A percentile compares a stretch with the other conserved stretches of the same genome.
These are phyloP conservation scores for Drosophila saltans DNA, from an alignment of 1,140 invertebrate genomes.

Conservation along the genomic window DNA sequence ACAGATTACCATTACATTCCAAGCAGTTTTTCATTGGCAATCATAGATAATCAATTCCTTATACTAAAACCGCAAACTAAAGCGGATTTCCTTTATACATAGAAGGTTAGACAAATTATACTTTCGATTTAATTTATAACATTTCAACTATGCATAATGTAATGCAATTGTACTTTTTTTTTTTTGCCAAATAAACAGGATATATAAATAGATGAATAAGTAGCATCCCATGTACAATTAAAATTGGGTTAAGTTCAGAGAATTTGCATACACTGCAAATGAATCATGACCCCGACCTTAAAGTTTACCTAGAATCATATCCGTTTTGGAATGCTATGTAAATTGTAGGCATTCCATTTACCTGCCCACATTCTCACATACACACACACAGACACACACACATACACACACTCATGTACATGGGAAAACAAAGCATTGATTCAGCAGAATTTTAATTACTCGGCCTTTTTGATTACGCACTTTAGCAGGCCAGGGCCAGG, in stretches of 20 bases:
- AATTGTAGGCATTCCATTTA: not conserved
- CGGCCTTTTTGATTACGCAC: conserved; percentile 59
- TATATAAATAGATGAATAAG: not conserved
- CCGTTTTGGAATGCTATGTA: not conserved
- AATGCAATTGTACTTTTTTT: no score
- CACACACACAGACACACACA: not conserved
- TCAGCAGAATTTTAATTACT: conserved; percentile 64
- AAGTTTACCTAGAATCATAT: conserved; percentile 10
- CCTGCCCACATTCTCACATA: not conserved
- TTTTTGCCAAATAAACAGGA: not conserved
- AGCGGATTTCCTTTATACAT: no score
- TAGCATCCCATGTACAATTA: not conserved
- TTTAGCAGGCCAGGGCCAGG: not conserved
- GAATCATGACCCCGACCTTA: conserved; percentile 11
- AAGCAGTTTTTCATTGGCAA: no score
- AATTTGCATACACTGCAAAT: conserved; percentile 1
- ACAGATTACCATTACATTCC: no score
- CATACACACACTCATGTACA: not conserved
- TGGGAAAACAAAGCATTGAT: conserved; percentile 40
- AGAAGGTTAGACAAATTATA: no score
- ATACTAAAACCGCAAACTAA: no score
- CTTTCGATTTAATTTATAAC: not conserved
- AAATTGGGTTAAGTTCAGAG: conserved; percentile 3
- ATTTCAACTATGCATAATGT: not conserved
- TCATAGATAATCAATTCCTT: no score